Evolutionary conservation across 92 coral and sea anemone species (phyloP), one percentile per base, ranked within the genome.

Genomic region (Porites lobata): DNA sequence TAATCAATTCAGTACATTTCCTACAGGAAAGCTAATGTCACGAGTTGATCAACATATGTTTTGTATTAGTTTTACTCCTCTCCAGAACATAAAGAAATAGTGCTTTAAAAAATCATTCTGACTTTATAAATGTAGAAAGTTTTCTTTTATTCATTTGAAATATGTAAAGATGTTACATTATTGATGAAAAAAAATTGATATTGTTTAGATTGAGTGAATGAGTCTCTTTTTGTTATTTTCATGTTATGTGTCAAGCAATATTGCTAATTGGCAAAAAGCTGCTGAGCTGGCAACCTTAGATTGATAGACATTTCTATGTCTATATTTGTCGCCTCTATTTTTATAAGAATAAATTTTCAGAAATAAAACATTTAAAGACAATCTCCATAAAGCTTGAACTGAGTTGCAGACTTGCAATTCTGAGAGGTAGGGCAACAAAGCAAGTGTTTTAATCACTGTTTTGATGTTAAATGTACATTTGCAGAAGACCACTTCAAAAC

Each of bases 41-140:
- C 7, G 59, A 79, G 83, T 79, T 47, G 72, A 11, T 26, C 32
- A 78, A 65, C 61, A 82, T 47, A 82, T 82, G 86, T 71, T 71
- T 43, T 82, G 68, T 68, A 26, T 81, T 54, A 81, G 86, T 26
- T 70, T 69, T 53, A 69, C 69, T 81, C 65, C 50, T 15, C 68
- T 17, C 58, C 2, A 52, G 57, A 81, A 12, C 53, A 7, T 32
- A 56, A 50, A 71, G 57, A 70, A 82, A 82, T 29, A 70, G 69
- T 61, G 43, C 18, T 8, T 1, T 7, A 29, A 24, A 53, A 26
- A 20, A 20, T 67, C 47, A 0, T 38, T 38, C 6, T 38, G 47
- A 38, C 47, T 29, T 29, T 38, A 38, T 38, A 38, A 38, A 38
- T 38, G 47, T 3, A 38, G 47, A 38, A 38, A 38, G 47, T 38